Evolutionary conservation across 2,888 invertebrate species (phyloP).

Genomic region (Crossocerus cetratus): DNA sequence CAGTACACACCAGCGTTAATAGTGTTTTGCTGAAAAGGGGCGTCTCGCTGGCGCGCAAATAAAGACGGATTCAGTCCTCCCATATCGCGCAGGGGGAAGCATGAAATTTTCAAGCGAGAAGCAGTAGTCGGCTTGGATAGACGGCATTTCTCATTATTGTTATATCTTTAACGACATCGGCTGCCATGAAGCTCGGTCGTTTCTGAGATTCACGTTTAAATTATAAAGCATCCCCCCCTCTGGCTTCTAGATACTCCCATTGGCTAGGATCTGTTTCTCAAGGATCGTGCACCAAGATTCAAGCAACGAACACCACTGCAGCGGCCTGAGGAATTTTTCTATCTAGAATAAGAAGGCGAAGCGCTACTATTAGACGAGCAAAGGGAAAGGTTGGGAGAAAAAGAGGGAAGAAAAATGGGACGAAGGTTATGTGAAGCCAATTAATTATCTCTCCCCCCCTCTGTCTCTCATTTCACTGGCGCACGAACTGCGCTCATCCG

Average conservation of each 20-base stretch:
- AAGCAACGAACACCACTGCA: slow-evolving; percentile 3
- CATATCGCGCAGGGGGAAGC: slow-evolving; percentile 16
- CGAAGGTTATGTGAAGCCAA: slow-evolving; percentile 66
- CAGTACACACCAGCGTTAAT: too few species aligned
- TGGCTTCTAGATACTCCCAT: slow-evolving; percentile 18
- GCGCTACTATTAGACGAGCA: not conserved
- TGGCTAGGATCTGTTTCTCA: slow-evolving; percentile 12
- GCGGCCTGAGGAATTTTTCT: slow-evolving; percentile 33
- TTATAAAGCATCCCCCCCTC: slow-evolving; percentile 34
- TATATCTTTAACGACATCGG: slow-evolving; percentile 38
- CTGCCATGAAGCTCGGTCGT: slow-evolving; percentile 36
- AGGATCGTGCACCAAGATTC: slow-evolving; percentile 22
- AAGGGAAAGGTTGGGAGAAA: slow-evolving; percentile 20
- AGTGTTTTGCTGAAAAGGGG: too few species aligned
- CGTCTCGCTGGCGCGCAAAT: slow-evolving; percentile 39
- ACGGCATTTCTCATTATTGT: slow-evolving; percentile 31
- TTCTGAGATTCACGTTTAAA: slow-evolving; percentile 55
- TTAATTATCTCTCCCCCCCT: slow-evolving; percentile 51
- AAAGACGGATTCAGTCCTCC: slow-evolving; percentile 20
- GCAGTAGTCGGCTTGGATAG: slow-evolving; percentile 11
- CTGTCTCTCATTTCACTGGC: slow-evolving; percentile 1
- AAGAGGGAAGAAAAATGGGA: slow-evolving; percentile 62
- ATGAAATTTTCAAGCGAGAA: slow-evolving; percentile 51
- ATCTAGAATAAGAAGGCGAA: slow-evolving; percentile 15
- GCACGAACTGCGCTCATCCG: slow-evolving; percentile 6